phyloP scores from a whole-genome alignment of 2,888 invertebrate genomes.

The Patella caerulea region DNA sequence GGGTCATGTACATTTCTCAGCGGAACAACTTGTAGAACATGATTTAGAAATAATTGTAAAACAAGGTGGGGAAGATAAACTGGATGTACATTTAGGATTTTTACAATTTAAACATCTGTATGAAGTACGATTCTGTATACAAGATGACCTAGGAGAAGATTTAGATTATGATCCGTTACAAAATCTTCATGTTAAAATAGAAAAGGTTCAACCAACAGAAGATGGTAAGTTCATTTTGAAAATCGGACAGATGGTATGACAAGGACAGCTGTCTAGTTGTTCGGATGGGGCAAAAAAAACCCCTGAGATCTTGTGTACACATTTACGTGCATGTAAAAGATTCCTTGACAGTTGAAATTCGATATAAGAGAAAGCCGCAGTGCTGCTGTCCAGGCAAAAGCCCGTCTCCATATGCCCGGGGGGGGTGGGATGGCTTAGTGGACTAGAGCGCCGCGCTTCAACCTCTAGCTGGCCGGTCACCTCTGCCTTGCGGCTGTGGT shows the following conservation, averaged over 20 bases:
- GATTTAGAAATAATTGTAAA: slow-evolving; percentile 61
- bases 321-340: too few species aligned
- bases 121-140: slow-evolving; percentile 57
- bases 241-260: not conserved
- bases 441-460: too few species aligned
- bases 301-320: too few species aligned
- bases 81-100: slow-evolving; percentile 68
- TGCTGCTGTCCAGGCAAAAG: too few species aligned
- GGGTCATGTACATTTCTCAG: slow-evolving; percentile 52
- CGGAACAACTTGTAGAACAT: slow-evolving; percentile 54
- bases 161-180: slow-evolving; percentile 56
- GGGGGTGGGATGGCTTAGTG: too few species aligned
- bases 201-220: slow-evolving; percentile 52
- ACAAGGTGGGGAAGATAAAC: slow-evolving; percentile 41
- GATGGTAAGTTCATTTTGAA: slow-evolving; percentile 49
- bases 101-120: slow-evolving; percentile 69
- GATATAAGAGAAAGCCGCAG: too few species aligned
- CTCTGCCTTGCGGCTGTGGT: too few species aligned
- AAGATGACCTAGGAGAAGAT: slow-evolving; percentile 58
- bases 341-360: too few species aligned
- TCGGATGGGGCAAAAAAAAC: too few species aligned
- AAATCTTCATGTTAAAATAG: slow-evolving; percentile 58
- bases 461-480: too few species aligned
- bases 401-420: too few species aligned
- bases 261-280: too few species aligned